Evolutionary conservation across 2,888 invertebrate genomes (phyloP).

Genomic region (Homarus gammarus): DNA sequence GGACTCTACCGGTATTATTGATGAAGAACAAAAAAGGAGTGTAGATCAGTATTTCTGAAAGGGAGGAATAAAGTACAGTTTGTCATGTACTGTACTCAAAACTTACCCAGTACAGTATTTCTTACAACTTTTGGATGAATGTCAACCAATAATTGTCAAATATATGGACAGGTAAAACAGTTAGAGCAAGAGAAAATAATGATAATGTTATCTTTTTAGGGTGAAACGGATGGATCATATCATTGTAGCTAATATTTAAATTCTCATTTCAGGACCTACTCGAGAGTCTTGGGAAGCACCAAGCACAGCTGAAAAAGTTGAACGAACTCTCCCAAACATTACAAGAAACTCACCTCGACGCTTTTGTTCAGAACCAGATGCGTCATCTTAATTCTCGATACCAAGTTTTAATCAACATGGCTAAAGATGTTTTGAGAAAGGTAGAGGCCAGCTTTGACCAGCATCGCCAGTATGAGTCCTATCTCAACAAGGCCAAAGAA

Average conservation of each 20-base stretch:
- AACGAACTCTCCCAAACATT: slow-evolving; percentile 80
- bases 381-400: slow-evolving; percentile 77
- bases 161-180: too few species aligned
- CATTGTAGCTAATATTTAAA: neutral
- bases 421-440: slow-evolving; percentile 93
- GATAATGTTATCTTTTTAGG: too few species aligned
- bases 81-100: too few species aligned
- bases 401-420: slow-evolving; percentile 89
- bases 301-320: slow-evolving; percentile 89
- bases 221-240: too few species aligned
- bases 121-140: too few species aligned
- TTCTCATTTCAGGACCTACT: slow-evolving; percentile 83
- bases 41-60: too few species aligned
- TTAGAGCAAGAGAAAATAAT: too few species aligned
- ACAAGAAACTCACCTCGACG: slow-evolving; percentile 77
- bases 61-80: too few species aligned
- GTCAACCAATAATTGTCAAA: too few species aligned
- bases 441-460: slow-evolving; percentile 93
- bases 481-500: slow-evolving; percentile 86
- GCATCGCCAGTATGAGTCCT: slow-evolving; percentile 89
- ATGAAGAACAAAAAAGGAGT: too few species aligned
- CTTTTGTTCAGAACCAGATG: slow-evolving; percentile 77
- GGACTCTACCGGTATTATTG: too few species aligned
- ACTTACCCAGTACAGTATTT: too few species aligned
- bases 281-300: slow-evolving; percentile 87